Percentiles rank a stretch among this genome's conserved stretches.
Conservation (phyloP, 2,888 invertebrate genomes). For the Luperina nickerlii region DNA sequence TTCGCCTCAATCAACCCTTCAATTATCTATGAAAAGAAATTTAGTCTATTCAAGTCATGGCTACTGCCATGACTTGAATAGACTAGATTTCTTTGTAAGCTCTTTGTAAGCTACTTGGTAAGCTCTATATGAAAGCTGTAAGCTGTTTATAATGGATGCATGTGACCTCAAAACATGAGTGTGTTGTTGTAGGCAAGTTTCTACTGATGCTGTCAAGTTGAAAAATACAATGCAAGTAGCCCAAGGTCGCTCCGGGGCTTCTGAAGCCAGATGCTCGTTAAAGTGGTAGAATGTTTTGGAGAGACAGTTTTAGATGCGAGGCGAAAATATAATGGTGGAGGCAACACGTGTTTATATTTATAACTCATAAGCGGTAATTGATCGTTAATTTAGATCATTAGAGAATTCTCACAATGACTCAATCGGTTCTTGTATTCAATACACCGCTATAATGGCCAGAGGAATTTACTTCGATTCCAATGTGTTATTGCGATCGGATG, state of each 20-base stretch:
- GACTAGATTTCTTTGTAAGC: too few relatives aligned
- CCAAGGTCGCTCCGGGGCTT: conserved; percentile 44
- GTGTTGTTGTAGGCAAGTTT: conserved; percentile 17
- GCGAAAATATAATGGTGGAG: conserved; percentile 22
- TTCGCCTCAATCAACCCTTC: neutral
- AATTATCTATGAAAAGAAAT: neutral
- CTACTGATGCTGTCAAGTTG: conserved; percentile 28
- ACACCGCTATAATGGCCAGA: neutral
- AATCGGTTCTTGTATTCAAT: conserved; percentile 3
- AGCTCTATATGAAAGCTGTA: neutral
- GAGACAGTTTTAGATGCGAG: conserved; percentile 41
- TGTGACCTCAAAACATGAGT: conserved; percentile 17
- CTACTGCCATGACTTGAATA: too few relatives aligned
- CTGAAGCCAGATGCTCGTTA: conserved; percentile 41
- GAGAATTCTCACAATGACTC: conserved; percentile 17
- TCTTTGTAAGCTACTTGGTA: too few relatives aligned
- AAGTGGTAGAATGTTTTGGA: conserved; percentile 20
- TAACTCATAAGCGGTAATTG: conserved; percentile 29
- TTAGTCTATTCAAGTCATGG: neutral
- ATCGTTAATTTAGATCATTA: conserved; percentile 26
- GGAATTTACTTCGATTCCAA: conserved; percentile 33
- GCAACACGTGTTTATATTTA: conserved; percentile 33
- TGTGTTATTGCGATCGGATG: conserved; percentile 32
- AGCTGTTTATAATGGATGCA: neutral
- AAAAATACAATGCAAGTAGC: conserved; percentile 45